A percentile compares a stretch with the other conserved stretches of the same genome.
These are phyloP conservation scores for Leucania comma DNA, from an alignment of 2,888 invertebrate species.

Conservation along the genomic window DNA sequence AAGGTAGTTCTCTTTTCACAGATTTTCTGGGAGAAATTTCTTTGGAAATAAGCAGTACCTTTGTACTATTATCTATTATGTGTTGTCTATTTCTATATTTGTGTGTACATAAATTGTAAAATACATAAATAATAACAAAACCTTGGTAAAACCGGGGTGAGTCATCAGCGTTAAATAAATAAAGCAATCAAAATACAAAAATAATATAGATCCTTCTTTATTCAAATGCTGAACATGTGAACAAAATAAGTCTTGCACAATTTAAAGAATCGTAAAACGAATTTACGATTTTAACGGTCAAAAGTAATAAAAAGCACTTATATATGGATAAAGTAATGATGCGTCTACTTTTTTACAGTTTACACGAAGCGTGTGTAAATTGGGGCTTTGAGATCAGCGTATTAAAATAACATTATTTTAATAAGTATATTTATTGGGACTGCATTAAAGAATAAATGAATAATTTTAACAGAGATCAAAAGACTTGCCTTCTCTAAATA, in stretches of 20 bases:
- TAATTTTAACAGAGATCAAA: too few relatives aligned
- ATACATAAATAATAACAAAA: neutral
- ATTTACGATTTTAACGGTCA: constrained; percentile 61
- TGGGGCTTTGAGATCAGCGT: constrained; percentile 49
- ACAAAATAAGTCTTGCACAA: constrained; percentile 43
- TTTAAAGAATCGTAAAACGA: constrained; percentile 52
- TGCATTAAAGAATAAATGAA: neutral
- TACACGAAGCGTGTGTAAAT: constrained; percentile 21
- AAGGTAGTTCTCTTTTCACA: too few relatives aligned
- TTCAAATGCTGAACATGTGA: constrained; percentile 32
- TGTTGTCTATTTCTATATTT: too few relatives aligned
- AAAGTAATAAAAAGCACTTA: constrained; percentile 56
- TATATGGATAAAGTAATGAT: constrained; percentile 24
- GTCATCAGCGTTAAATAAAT: neutral
- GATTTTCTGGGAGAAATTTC: too few relatives aligned
- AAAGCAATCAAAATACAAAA: neutral
- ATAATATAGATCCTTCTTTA: neutral
- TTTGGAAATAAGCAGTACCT: too few relatives aligned
- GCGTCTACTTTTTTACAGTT: constrained; percentile 59
- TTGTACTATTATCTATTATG: too few relatives aligned
- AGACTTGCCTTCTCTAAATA: too few relatives aligned
- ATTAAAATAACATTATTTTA: neutral
- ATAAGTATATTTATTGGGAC: neutral
- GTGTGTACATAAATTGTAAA: too few relatives aligned
- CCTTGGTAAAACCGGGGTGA: neutral